phyloP scores from a whole-genome alignment of 1,140 invertebrate genomes.

The Phymastichus coffea region DNA sequence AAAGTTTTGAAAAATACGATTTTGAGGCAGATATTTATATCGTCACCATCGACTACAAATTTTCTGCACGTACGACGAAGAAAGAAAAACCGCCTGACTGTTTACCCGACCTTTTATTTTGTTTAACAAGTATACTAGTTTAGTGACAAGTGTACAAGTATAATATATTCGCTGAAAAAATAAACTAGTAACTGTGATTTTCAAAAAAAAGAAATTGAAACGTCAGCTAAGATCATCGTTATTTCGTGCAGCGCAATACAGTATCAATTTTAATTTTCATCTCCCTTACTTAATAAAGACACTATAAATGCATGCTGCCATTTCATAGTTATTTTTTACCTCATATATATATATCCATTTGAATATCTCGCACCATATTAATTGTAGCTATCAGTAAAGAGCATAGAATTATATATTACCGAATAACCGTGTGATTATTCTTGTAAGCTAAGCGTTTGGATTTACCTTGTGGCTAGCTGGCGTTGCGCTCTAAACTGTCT shows the following conservation, averaged over 20 bases:
- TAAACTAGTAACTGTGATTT: neutral
- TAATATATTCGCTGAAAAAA: neutral
- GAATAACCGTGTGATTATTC: conserved; percentile 47
- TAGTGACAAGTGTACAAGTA: conserved; percentile 14
- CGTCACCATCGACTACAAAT: neutral
- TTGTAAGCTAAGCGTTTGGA: conserved; percentile 46
- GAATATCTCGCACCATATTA: too few species aligned
- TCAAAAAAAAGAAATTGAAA: conserved; percentile 1
- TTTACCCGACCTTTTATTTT: neutral
- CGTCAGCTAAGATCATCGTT: neutral
- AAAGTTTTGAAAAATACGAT: neutral
- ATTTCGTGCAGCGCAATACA: neutral
- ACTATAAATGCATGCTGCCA: too few species aligned
- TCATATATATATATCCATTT: too few species aligned
- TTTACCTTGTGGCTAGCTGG: conserved; percentile 58
- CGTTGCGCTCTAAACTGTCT: conserved; percentile 42
- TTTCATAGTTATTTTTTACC: too few species aligned
- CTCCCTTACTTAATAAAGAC: too few species aligned
- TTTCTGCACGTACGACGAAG: neutral
- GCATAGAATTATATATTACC: too few species aligned
- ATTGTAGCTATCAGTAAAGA: too few species aligned
- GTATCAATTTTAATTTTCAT: too few species aligned
- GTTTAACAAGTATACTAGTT: conserved; percentile 7
- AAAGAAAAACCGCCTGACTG: neutral
- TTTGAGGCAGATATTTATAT: conserved; percentile 21